Base-by-base conservation (phyloP, 2,888 invertebrate genomes). In the Trichopria drosophilae region DNA sequence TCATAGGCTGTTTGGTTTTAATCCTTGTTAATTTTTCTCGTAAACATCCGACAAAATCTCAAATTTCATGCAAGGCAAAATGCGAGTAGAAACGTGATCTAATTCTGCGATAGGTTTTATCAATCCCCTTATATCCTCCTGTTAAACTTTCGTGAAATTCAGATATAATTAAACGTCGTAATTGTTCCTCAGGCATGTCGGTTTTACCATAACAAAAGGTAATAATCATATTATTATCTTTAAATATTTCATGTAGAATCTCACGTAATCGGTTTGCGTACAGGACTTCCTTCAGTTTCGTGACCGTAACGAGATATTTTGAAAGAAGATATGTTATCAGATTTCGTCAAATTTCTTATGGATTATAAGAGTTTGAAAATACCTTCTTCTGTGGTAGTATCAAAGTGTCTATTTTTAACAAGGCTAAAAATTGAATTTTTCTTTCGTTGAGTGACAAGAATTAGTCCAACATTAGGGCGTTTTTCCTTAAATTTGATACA, bases 1-100 rank as follows among this genome's bases (percentile, higher is more conserved):
- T 37, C 56, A 66, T 44, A 0, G 63, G 60, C 19, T 58, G 56
- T 22, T 41, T 7, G 0, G 52, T 46, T 32, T 51, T 48, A 0
- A 42, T 37, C 3, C 53, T 28, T 1, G 50, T 53, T 1, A 53
- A 36, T 35, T 61, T 61, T 13, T 56, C 43, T 12, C 57, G 49
- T 16, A 57, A 55, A 29, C 59, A 66, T 0, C 45, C 31, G 1
- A 32, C 35, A 28, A 59, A 63, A 1, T 13, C 23, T 2, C 43
- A 15, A 0, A 63, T 31, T 15, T 35, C 62, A 3, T 55, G 23
- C 5, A 36, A 34, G 0, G 62, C 49, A 4, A 58, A 48, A 3
- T 51, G 46, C 63, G 60, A 58, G 16, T 53, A 43, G 19, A 44
- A 57, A 1, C 51, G 18, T 44, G 37, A 20, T 15, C 45, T 34